Conservation (phyloP, 2,797 vertebrate genomes). For the Numenius phaeopus region DNA sequence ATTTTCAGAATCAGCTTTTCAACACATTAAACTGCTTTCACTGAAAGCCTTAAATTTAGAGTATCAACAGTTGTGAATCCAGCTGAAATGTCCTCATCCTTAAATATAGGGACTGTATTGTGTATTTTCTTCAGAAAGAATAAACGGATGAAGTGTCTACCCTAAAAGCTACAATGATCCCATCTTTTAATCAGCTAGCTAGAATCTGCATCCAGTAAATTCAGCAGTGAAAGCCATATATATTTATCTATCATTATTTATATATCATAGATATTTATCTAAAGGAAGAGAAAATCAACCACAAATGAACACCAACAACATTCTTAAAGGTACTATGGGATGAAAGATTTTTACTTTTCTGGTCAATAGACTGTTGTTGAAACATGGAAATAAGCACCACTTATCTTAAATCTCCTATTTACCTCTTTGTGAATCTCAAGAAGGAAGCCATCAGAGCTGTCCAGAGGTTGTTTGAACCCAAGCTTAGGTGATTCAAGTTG, state of each 20-base stretch:
- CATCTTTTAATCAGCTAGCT: background rate
- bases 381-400: background rate
- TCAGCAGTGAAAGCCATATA: background rate
- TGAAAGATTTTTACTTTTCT: background rate
- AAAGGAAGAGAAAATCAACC: background rate
- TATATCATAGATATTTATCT: too few species aligned
- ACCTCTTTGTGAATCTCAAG: background rate
- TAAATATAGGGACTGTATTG: background rate
- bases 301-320: background rate
- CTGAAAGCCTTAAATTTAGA: background rate
- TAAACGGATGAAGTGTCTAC: background rate
- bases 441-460: background rate
- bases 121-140: background rate
- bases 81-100: background rate
- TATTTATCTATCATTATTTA: too few species aligned
- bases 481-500: too few species aligned
- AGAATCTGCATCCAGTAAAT: background rate
- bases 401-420: background rate
- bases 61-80: background rate
- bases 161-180: background rate
- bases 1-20: background rate
- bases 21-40: background rate
- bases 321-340: rapidly evolving
- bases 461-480: background rate
- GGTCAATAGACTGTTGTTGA: rapidly evolving